A percentile compares a stretch with the other conserved stretches of the same genome.
Evolutionary conservation across 1,140 invertebrate genomes (phyloP).

Genomic region (Chrysoperla carnea): DNA sequence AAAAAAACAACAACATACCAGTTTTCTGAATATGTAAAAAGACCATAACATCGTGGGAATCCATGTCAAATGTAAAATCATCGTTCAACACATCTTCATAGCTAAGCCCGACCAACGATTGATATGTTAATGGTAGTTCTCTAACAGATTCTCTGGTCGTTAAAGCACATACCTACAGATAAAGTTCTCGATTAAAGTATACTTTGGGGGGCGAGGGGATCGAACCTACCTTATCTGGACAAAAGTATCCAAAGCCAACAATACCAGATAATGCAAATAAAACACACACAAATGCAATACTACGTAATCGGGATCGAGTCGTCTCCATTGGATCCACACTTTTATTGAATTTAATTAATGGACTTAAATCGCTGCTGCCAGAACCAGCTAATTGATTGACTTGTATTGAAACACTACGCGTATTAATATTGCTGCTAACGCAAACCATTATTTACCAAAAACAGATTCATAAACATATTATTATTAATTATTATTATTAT

Average conservation of each 20-base stretch:
- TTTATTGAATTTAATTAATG: no score
- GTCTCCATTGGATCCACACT: slow-evolving; percentile 36
- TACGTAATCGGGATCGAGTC: slow-evolving; percentile 44
- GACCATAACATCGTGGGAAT: slow-evolving; percentile 89
- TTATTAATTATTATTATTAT: no score
- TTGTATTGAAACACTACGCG: no score
- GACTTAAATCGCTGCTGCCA: no score
- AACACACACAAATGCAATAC: slow-evolving; percentile 59
- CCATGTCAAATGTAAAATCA: slow-evolving; percentile 74
- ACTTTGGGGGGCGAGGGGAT: background rate
- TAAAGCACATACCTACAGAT: slow-evolving; percentile 46
- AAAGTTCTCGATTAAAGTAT: background rate
- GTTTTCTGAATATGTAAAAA: slow-evolving; percentile 98
- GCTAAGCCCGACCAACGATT: slow-evolving; percentile 29
- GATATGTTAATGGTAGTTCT: slow-evolving; percentile 6
- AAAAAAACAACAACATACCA: slow-evolving; percentile 24
- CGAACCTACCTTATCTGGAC: slow-evolving; percentile 53
- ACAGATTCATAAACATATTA: no score
- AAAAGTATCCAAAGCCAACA: slow-evolving; percentile 74
- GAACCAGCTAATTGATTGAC: no score
- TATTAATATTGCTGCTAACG: no score
- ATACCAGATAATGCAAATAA: slow-evolving; percentile 62
- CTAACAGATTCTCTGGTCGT: slow-evolving; percentile 36
- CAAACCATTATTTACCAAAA: no score
- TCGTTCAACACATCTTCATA: slow-evolving; percentile 74